Conservation (phyloP, 2,888 invertebrate genomes). For the Luperina testacea region DNA sequence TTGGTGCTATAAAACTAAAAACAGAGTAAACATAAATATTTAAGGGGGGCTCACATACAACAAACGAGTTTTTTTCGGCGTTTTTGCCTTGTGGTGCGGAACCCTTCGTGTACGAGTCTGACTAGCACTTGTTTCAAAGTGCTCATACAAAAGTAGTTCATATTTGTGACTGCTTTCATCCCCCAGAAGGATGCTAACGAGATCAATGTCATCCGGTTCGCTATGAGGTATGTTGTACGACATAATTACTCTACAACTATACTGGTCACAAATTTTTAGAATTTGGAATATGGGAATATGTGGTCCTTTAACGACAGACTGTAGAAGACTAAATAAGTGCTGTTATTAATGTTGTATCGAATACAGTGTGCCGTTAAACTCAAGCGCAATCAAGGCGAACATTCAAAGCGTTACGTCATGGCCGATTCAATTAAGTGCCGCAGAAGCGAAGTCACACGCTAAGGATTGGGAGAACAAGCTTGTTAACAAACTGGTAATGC, state of each 20-base stretch:
- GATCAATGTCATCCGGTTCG: constrained; percentile 8
- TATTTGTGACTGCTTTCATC: background rate
- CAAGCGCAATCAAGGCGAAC: constrained; percentile 66
- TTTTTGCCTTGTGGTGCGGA: no score
- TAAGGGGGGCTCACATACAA: no score
- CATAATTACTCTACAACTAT: constrained; percentile 23
- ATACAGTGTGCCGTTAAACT: constrained; percentile 65
- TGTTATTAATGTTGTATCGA: constrained; percentile 51
- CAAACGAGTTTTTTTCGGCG: no score
- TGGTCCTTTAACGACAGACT: constrained; percentile 76
- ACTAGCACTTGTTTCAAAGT: background rate
- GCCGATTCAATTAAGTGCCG: constrained; percentile 58
- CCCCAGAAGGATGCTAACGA: background rate
- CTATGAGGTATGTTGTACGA: constrained; percentile 8
- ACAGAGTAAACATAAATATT: no score
- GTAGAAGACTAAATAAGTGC: constrained; percentile 57
- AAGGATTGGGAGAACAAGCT: constrained; percentile 55
- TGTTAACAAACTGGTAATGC: constrained; percentile 24
- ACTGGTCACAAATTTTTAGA: constrained; percentile 60
- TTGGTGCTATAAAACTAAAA: no score
- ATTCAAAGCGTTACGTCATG: constrained; percentile 70
- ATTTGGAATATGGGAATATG: constrained; percentile 83
- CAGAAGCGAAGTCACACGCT: constrained; percentile 65
- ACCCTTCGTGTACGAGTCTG: no score
- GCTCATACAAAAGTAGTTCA: background rate